Percentiles rank a stretch among this genome's conserved stretches.
These are phyloP conservation scores for Morinoia aosen DNA, from an alignment of 2,888 invertebrate genomes.

Conservation along the genomic window DNA sequence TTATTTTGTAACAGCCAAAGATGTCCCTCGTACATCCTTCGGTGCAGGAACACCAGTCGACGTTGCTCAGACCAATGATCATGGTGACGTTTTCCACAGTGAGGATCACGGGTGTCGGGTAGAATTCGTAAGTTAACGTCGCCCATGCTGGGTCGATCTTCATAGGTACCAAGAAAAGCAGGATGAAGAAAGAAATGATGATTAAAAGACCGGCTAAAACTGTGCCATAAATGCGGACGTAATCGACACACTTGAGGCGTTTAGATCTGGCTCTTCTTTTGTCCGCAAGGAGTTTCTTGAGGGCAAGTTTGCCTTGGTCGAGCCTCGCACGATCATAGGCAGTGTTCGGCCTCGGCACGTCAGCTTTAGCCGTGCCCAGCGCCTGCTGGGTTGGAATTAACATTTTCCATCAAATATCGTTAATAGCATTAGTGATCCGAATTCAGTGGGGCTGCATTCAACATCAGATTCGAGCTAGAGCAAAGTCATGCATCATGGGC, in stretches of 20 bases:
- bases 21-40: constrained; percentile 93
- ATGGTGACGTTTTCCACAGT: constrained; percentile 76
- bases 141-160: constrained; percentile 95
- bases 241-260: constrained; percentile 51
- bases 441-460: neutral
- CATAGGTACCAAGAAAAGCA: constrained; percentile 93
- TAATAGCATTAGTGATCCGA: neutral
- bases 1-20: constrained; percentile 88
- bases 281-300: constrained; percentile 63
- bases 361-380: neutral
- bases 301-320: constrained; percentile 63
- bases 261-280: constrained; percentile 57
- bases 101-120: constrained; percentile 84
- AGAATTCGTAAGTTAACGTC: constrained; percentile 92
- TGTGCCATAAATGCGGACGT: constrained; percentile 59
- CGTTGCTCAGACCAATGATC: constrained; percentile 81
- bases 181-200: constrained; percentile 81
- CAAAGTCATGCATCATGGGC: neutral
- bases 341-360: neutral
- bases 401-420: constrained; percentile 43
- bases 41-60: constrained; percentile 86
- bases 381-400: constrained; percentile 36
- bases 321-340: constrained; percentile 54
- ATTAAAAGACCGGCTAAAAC: constrained; percentile 62
- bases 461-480: neutral